Base-by-base conservation (phyloP, 2,888 invertebrate species). In the Thereva unica region DNA sequence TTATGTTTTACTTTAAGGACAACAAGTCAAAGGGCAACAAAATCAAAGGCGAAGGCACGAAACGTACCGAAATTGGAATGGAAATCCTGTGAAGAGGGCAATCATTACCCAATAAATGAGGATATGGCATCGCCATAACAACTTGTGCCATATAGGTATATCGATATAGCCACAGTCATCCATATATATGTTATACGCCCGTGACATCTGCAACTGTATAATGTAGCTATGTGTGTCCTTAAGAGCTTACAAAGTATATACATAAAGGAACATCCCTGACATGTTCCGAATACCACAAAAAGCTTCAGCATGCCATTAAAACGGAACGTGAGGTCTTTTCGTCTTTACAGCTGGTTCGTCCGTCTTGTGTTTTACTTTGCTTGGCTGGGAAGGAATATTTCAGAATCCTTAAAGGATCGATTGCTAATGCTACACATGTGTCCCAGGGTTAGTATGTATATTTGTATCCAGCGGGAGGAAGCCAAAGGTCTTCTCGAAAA, bases 231-330 rank as follows among this genome's bases (percentile, higher is more conserved):
- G 9, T 50, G 37, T 50, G 61, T 61, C 44, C 59, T 59, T 47
- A 59, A 59, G 59, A 47, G 59, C 47, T 59, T 47, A 61, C 50
- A 61, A 41, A 45, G 44, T 50, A 61, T 50, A 59, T 59, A 45
- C 52, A 64, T 54, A 64, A 54, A 64, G 54, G 45, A 64, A 54
- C 65, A 54, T 65, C 61, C 61, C 49, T 61, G 61, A 49, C 61
- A 61, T 61, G 61, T 61, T 49, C 50, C 65, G 65, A 65, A 67
- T 67, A 54, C 59, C 57, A 61, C 57, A 67, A 61, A 67, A 67
- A 67, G 52, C 66, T 67, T 67, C 66, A 61, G 61, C 45, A 67
- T 67, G 66, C 66, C 61, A 67, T 67, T 67, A 67, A 67, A 59
- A 61, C 45, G 41, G 42, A 59, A 67, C 66, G 66, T 67, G 66